Evolutionary conservation across 2,888 invertebrate species (phyloP).

Genomic region (Marronus borbonicus): DNA sequence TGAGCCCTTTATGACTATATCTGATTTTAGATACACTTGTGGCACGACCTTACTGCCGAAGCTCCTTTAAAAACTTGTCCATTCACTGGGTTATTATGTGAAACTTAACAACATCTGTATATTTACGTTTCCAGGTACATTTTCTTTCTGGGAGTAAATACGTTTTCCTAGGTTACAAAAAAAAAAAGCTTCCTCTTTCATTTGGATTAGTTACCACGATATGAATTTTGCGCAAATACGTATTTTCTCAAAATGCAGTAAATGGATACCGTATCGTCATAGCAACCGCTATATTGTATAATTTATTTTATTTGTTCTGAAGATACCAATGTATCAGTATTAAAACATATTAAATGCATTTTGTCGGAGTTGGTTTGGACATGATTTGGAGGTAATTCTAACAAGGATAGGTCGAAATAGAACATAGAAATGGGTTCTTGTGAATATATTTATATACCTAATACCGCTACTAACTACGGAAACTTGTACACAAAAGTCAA

Average conservation of each 20-base stretch:
- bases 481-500: constrained; percentile 8
- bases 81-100: constrained; percentile 49
- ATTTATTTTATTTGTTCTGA: not conserved
- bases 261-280: not conserved
- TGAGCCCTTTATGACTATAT: constrained; percentile 48
- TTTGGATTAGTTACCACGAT: not conserved
- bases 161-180: not conserved
- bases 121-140: constrained; percentile 43
- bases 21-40: constrained; percentile 55
- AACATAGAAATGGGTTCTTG: not conserved
- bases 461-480: not conserved
- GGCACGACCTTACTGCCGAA: constrained; percentile 32
- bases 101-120: constrained; percentile 50
- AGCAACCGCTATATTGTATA: not conserved
- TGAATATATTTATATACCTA: not conserved
- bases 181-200: not conserved
- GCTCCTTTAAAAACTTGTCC: constrained; percentile 36
- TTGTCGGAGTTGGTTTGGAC: constrained; percentile 2
- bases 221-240: not conserved
- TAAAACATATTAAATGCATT: not conserved
- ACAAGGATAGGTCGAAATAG: not conserved
- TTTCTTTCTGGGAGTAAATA: constrained; percentile 39
- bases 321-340: not conserved
- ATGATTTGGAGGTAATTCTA: constrained; percentile 1
- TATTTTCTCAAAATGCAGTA: not conserved